Evolutionary conservation across 30 jellyfish, hydroid and myxozoan genomes (phyloP).

Genomic region (Aurelia aurita): DNA sequence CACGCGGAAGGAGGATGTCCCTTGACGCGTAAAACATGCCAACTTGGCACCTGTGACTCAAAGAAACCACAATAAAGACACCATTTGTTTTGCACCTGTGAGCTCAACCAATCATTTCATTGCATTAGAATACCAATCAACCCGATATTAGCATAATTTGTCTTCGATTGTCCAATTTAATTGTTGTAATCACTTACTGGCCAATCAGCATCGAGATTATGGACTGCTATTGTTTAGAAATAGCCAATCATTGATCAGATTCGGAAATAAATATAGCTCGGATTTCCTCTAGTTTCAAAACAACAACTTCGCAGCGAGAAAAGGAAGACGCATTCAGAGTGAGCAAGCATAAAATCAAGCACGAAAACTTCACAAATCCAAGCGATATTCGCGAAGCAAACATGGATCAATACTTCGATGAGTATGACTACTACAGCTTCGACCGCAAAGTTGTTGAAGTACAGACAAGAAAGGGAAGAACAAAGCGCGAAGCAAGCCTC

Average conservation of each 20-base stretch:
- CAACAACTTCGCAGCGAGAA: background rate
- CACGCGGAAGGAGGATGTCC: no score
- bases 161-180: no score
- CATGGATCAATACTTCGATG: conserved; percentile 95
- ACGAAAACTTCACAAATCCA: background rate
- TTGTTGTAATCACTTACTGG: no score
- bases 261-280: background rate
- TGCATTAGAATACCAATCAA: no score
- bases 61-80: no score
- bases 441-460: conserved; percentile 86
- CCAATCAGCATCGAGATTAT: no score
- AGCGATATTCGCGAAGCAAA: background rate
- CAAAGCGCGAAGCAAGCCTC: conserved; percentile 87
- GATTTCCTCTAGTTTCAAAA: background rate
- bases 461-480: conserved; percentile 88
- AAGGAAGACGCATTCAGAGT: background rate
- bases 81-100: no score
- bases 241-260: background rate
- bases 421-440: conserved; percentile 93
- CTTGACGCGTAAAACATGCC: no score
- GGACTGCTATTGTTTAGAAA: no score
- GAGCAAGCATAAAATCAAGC: background rate
- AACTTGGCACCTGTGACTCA: no score
- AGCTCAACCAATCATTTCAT: no score
- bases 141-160: no score